Base-by-base conservation (phyloP, 2,888 invertebrate genomes). In the Anaspis maculata region DNA sequence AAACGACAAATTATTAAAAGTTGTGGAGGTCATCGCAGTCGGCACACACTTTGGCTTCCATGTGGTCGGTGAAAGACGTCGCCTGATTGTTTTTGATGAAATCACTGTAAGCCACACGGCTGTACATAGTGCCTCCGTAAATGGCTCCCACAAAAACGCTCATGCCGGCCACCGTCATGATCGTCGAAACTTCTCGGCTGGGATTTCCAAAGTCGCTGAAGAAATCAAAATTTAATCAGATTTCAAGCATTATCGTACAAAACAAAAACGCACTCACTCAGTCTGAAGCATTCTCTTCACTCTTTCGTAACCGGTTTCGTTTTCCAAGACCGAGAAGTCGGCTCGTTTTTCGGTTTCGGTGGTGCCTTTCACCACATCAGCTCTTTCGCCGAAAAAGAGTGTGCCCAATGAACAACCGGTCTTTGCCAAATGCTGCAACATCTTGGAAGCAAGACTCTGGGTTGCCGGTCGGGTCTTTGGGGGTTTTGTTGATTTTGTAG, bases 11-110 rank as follows among this genome's bases (percentile, higher is more conserved):
- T n/a, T n/a, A n/a, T n/a, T n/a, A n/a, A n/a, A n/a, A n/a, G n/a
- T n/a, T n/a, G n/a, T n/a, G n/a, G n/a, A n/a, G n/a, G n/a, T n/a
- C n/a, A n/a, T n/a, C n/a, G n/a, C n/a, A n/a, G n/a, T n/a, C n/a
- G n/a, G n/a, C n/a, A n/a, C n/a, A n/a, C 67, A 79, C 82, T 68
- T 83, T 80, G 2, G 85, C 85, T 31, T 83, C 74, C 4, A 74
- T 57, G 40, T 79, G 78, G 30, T 72, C 72, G 29, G 64, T 64
- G 58, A 79, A 86, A 29, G 71, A 69, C 2, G 83, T 79, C 5
- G 83, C 85, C 66, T 83, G 75, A 62, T 86, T 84, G 42, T 71
- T 79, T 56, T 76, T 76, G 59, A 85, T 75, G 48, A 84, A 85
- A 48, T 76, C 69, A 24, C 76, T 42, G 50, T 80, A 82, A 1